Evolutionary conservation across 2,888 invertebrate genomes (phyloP).

Genomic region (Drosophila anomalata): DNA sequence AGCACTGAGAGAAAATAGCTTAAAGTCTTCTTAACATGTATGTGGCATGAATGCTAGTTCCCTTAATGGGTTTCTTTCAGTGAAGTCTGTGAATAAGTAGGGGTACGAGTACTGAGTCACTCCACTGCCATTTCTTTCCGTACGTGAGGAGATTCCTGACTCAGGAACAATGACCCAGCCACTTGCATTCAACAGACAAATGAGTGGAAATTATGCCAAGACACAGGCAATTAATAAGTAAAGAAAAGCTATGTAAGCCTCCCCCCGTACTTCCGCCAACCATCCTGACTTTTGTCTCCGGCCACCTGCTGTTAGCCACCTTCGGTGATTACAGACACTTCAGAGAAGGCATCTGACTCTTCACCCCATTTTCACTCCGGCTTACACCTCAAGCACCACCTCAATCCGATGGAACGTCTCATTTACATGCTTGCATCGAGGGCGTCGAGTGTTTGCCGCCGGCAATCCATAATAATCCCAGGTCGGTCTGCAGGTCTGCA

Average conservation of each 20-base stretch:
- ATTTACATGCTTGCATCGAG: constrained; percentile 59
- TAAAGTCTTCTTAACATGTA: not conserved
- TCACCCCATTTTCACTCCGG: constrained; percentile 2
- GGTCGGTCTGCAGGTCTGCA: constrained; percentile 22
- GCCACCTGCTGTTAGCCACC: constrained; percentile 57
- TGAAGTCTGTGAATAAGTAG: not conserved
- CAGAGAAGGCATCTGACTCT: constrained; percentile 9
- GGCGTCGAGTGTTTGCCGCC: constrained; percentile 55
- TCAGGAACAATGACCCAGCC: constrained; percentile 62
- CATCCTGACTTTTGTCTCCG: constrained; percentile 35
- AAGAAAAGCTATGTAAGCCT: constrained; percentile 51
- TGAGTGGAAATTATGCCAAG: constrained; percentile 79
- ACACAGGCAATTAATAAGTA: constrained; percentile 79
- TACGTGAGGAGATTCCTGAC: constrained; percentile 72
- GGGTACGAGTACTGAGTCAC: constrained; percentile 6
- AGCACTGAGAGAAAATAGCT: not conserved
- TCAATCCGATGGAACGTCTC: constrained; percentile 36
- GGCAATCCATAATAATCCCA: constrained; percentile 69
- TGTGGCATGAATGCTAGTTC: not conserved
- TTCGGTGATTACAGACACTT: constrained; percentile 47
- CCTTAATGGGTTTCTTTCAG: not conserved
- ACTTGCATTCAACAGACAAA: constrained; percentile 77
- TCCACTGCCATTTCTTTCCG: constrained; percentile 30
- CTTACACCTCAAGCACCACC: constrained; percentile 6
- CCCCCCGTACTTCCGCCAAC: not conserved